A percentile compares a stretch with the other conserved stretches of the same genome.
Evolutionary conservation across 2,888 invertebrate genomes (phyloP).

Genomic region (Athetis lepigone): DNA sequence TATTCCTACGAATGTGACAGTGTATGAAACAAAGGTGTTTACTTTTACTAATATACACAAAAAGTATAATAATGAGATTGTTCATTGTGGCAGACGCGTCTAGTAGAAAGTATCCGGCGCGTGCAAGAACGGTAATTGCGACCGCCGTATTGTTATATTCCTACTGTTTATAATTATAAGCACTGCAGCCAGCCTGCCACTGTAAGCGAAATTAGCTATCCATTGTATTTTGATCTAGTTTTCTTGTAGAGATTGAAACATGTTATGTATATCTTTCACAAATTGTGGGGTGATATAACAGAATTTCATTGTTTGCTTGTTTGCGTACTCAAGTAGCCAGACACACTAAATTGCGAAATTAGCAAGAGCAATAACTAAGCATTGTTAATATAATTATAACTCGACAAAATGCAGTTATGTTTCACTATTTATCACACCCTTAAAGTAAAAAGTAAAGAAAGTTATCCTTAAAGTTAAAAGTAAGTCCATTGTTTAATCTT

Average conservation of each 20-base stretch:
- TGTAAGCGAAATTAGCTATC: slow-evolving; percentile 55
- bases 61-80: slow-evolving; percentile 83
- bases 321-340: background rate
- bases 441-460: too few species aligned
- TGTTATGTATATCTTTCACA: slow-evolving; percentile 27
- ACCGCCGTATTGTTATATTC: slow-evolving; percentile 76
- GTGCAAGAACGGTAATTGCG: slow-evolving; percentile 82
- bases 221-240: slow-evolving; percentile 58
- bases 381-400: too few species aligned
- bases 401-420: too few species aligned
- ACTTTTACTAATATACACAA: slow-evolving; percentile 81
- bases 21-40: slow-evolving; percentile 68
- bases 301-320: too few species aligned
- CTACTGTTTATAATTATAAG: slow-evolving; percentile 60
- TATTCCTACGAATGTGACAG: slow-evolving; percentile 34
- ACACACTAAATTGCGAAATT: too few species aligned
- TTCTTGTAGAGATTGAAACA: slow-evolving; percentile 35
- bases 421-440: too few species aligned
- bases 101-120: slow-evolving; percentile 84
- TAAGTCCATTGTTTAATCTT: too few species aligned
- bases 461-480: too few species aligned
- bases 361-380: too few species aligned
- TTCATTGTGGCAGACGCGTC: slow-evolving; percentile 77
- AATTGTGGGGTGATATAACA: slow-evolving; percentile 33
- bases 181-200: slow-evolving; percentile 45